A percentile compares a stretch with the other conserved stretches of the same genome.
phyloP scores from a whole-genome alignment of 1,140 invertebrate species.

The Asobara japonica region DNA sequence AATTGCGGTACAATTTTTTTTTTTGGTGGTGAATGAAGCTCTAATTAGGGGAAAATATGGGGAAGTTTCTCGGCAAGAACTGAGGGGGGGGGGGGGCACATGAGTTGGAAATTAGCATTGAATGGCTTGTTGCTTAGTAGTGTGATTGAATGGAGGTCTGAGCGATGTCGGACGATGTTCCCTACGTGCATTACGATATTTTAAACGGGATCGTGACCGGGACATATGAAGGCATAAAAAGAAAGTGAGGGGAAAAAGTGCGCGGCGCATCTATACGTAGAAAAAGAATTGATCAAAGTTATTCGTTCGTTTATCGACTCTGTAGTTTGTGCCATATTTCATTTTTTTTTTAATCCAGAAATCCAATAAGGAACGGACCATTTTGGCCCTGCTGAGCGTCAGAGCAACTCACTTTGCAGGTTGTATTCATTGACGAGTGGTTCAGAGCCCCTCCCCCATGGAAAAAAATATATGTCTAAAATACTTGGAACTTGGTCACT shows the following conservation, averaged over 20 bases:
- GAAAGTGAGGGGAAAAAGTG: background rate
- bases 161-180: background rate
- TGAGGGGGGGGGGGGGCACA: background rate
- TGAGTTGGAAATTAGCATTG: conserved; percentile 17
- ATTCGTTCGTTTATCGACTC: too few species aligned
- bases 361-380: too few species aligned
- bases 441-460: too few species aligned
- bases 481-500: too few species aligned
- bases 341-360: too few species aligned
- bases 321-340: too few species aligned
- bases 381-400: too few species aligned
- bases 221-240: background rate
- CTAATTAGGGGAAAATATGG: background rate
- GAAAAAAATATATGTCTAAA: too few species aligned
- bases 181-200: conserved; percentile 14
- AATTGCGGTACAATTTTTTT: background rate
- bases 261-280: background rate
- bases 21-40: background rate
- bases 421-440: too few species aligned
- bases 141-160: background rate
- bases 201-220: conserved; percentile 41
- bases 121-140: background rate
- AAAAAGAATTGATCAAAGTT: too few species aligned
- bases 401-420: too few species aligned
- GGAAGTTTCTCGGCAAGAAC: background rate